Base-by-base conservation (phyloP, 2,113 vertebrate species). In the Gallinago undulata region DNA sequence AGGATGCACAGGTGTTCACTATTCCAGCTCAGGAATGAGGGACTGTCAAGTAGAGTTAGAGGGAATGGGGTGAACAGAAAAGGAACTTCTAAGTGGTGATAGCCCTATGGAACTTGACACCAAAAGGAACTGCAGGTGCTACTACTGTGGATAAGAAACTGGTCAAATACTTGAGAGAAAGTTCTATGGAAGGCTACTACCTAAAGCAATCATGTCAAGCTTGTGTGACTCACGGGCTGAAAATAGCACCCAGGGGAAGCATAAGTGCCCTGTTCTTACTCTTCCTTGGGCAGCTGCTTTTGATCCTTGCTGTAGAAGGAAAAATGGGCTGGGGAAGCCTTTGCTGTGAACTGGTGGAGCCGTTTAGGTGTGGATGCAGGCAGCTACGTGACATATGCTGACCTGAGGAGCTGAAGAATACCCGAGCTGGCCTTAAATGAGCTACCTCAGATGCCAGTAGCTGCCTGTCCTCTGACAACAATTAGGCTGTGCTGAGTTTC, bases 261-360 rank as follows among this genome's bases (percentile, higher is more conserved):
- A 8, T 19, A 14, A 31, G 67, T 45, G 16, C 68, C 50, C 56
- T 78, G 45, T 5, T 90, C 91, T 78, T 74, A 7, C 30, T 94
- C 86, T 95, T 59, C 72, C 55, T 76, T 23, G 62, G 57, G 48
- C 90, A 94, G 87, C 85, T 93, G 93, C 72, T 96, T 90, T 80
- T 47, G 68, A 63, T 86, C 37, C 50, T 55, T 35, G 63, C n/a
- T 59, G 55, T 2, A 67, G 79, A 18, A 67, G 57, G 83, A 59
- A 62, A 57, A 5, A 27, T 6, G 70, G 70, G 43, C 39, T 51
- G 72, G 41, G 17, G 19, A 75, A 56, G 69, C 59, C 47, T 89
- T 80, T 10, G 83, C 24, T 74, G 75, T 7, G 75, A 45, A 75
- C 35, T 53, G 50, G 14, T 18, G 45, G 82, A 48, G 47, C 79